These are phyloP conservation scores for Drosophila dives DNA, from an alignment of 2,888 invertebrate species.

Conservation along the genomic window DNA sequence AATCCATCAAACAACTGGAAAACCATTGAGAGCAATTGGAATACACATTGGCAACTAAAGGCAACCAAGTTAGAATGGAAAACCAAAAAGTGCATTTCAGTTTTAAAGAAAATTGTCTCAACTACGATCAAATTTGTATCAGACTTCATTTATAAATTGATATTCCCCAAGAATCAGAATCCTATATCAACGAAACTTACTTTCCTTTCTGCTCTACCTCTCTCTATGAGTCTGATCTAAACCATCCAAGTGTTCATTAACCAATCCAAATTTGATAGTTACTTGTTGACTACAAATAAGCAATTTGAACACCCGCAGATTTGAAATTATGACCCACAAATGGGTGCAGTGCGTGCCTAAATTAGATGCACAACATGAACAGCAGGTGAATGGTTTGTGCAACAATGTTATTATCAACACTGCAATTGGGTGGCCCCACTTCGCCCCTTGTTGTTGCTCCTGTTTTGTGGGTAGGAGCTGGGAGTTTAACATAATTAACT, in stretches of 20 bases:
- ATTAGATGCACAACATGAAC: conserved; percentile 33
- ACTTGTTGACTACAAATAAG: conserved; percentile 14
- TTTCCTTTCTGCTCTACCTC: neutral
- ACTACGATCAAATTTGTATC: neutral
- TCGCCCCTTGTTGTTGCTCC: conserved; percentile 18
- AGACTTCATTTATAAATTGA: neutral
- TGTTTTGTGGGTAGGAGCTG: conserved; percentile 22
- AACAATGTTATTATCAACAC: conserved; percentile 62
- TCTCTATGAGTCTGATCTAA: neutral
- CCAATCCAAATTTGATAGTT: neutral
- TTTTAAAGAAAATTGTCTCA: neutral
- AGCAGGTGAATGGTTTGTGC: conserved; percentile 36
- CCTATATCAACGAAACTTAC: neutral
- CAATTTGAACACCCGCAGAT: conserved; percentile 34
- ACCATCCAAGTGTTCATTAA: neutral
- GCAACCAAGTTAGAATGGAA: rapidly evolving
- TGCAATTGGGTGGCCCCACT: conserved; percentile 34
- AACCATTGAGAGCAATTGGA: neutral
- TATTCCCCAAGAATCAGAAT: neutral
- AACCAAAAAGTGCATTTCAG: neutral
- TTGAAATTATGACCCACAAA: conserved; percentile 45
- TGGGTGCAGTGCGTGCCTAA: conserved; percentile 21
- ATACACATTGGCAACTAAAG: neutral
- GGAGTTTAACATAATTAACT: conserved; percentile 65
- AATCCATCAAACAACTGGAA: neutral